A percentile compares a stretch with the other conserved stretches of the same genome.
phyloP scores from a whole-genome alignment of 2,888 invertebrate genomes.

The Eristalis intricaria region DNA sequence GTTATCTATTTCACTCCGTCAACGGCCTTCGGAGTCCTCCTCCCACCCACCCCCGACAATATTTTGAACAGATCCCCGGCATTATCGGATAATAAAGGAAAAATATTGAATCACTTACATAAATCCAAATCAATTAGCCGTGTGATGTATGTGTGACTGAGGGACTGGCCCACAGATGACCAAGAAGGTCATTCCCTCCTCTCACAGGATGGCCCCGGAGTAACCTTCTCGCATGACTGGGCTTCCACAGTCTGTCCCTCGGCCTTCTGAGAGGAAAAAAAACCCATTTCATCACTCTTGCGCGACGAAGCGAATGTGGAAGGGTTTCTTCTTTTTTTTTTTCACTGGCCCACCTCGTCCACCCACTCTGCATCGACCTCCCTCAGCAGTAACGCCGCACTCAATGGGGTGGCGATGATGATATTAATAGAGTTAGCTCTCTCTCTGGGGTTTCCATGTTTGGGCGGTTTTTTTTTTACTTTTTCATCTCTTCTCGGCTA shows the following conservation, averaged over 20 bases:
- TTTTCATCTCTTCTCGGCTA: no score
- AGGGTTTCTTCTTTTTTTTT: not conserved
- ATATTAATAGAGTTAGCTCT: slow-evolving; percentile 48
- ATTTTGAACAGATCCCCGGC: slow-evolving; percentile 2
- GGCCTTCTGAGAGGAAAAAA: no score
- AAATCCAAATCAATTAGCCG: slow-evolving; percentile 42
- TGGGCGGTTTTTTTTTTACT: not conserved
- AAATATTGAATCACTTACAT: slow-evolving; percentile 24
- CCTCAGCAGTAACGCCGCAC: slow-evolving; percentile 23
- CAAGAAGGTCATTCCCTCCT: not conserved
- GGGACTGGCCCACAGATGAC: slow-evolving; percentile 29
- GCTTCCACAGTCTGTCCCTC: not conserved
- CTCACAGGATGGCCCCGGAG: not conserved
- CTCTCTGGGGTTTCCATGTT: slow-evolving; percentile 24
- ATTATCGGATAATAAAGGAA: slow-evolving; percentile 23
- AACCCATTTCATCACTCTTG: not conserved
- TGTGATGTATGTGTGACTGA: slow-evolving; percentile 32
- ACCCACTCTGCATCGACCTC: not conserved
- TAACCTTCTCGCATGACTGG: not conserved
- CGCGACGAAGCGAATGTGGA: not conserved
- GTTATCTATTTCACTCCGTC: not conserved
- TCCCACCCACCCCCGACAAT: no score
- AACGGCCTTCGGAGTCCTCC: no score
- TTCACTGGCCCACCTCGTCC: no score
- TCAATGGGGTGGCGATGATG: slow-evolving; percentile 49